These are phyloP conservation scores for Gavia stellata DNA, from an alignment of 2,113 vertebrate species.

Conservation along the genomic window DNA sequence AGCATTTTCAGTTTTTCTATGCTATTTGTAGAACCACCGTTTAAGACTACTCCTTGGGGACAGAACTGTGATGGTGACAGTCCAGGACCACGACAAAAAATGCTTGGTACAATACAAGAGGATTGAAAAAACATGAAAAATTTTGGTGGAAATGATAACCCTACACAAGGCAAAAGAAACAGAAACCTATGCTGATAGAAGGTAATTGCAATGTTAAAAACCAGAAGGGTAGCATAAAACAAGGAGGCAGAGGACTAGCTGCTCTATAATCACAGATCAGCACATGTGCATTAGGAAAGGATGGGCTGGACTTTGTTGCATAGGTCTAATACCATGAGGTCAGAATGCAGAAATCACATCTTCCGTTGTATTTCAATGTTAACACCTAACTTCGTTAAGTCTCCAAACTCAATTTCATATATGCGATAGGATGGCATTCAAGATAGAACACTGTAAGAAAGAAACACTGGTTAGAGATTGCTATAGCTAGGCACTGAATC, in stretches of 20 bases:
- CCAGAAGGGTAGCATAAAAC: neutral
- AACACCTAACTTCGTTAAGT: neutral
- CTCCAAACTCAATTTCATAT: neutral
- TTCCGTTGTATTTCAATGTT: neutral
- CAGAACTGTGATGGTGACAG: neutral
- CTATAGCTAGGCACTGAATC: neutral
- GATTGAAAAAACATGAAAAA: neutral
- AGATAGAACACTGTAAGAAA: neutral
- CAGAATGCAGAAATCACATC: neutral
- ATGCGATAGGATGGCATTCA: neutral
- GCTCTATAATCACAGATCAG: neutral
- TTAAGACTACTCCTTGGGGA: neutral
- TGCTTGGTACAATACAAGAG: neutral
- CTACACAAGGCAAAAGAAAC: neutral
- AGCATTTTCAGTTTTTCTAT: neutral
- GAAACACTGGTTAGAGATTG: neutral
- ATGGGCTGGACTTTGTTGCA: neutral
- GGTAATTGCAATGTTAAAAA: neutral
- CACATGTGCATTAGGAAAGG: neutral
- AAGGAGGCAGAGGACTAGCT: neutral
- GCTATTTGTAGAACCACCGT: neutral
- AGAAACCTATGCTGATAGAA: neutral
- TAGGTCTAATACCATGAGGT: neutral
- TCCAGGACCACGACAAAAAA: neutral
- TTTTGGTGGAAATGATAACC: neutral